A percentile compares a stretch with the other conserved stretches of the same genome.
Conservation (phyloP, 1,140 invertebrate species). For the Tetramorium alpestre region DNA sequence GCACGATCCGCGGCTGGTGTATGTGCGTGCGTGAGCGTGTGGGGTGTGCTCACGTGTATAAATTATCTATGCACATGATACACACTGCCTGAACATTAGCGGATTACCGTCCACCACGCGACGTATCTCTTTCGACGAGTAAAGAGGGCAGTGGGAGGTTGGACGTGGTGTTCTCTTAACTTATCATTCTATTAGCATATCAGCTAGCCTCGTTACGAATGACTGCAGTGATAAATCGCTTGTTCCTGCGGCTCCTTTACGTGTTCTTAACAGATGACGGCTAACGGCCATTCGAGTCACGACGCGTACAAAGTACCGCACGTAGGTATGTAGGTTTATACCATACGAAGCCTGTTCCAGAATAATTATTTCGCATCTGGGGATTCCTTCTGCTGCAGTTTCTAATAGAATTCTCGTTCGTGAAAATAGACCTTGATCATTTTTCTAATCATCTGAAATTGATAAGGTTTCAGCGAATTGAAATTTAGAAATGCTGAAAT, state of each 20-base stretch:
- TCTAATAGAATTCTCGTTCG: background rate
- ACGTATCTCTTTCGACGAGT: slow-evolving; percentile 63
- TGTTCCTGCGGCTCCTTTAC: slow-evolving; percentile 56
- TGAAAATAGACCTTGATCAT: background rate
- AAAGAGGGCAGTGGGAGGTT: slow-evolving; percentile 24
- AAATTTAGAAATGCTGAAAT: background rate
- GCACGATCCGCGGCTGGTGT: background rate
- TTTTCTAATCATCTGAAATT: background rate
- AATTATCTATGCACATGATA: slow-evolving; percentile 70
- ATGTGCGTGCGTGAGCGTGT: background rate
- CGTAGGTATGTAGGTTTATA: background rate
- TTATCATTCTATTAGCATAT: slow-evolving; percentile 62
- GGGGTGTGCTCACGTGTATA: slow-evolving; percentile 18
- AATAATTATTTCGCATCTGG: background rate
- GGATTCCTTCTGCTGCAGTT: background rate
- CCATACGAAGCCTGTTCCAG: no score
- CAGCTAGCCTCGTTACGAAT: slow-evolving; percentile 53
- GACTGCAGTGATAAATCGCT: slow-evolving; percentile 51
- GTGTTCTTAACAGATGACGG: slow-evolving; percentile 57
- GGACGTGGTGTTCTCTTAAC: slow-evolving; percentile 40
- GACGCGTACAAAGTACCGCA: slow-evolving; percentile 44
- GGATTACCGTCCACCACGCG: slow-evolving; percentile 64
- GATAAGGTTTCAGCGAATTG: background rate
- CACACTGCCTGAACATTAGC: slow-evolving; percentile 68
- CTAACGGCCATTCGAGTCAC: slow-evolving; percentile 37